Evolutionary conservation across 2,113 vertebrate species (phyloP), one percentile per base, ranked within the genome.

Genomic region (Albula glossodonta): DNA sequence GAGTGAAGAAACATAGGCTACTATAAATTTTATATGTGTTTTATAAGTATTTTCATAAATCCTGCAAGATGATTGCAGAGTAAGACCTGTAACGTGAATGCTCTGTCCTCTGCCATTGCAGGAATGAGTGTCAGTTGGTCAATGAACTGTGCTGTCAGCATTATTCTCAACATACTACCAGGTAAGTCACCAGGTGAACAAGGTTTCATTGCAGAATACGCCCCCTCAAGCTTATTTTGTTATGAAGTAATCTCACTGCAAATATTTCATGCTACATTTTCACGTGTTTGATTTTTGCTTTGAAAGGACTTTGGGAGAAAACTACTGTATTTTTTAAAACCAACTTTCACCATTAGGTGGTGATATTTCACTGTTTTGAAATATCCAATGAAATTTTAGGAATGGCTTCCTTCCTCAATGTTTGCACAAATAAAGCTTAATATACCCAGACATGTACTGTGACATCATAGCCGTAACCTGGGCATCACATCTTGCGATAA

Each of bases 111-210:
- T 85, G 22, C 70, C 51, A 84, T 87, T 84, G 80, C 83, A 96
- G 96, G 91, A 92, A 88, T 49, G 96, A 97, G 0, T 97, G 96
- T 22, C 91, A 94, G 0, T 48, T 96, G 57, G 96, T 97, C 91
- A 97, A 97, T 83, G 94, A 95, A 51, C 94, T 96, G 88, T 97
- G 96, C 83, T 96, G 95, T 85, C 91, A 85, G 4, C 91, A 96
- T 89, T 97, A 97, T 84, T 94, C 94, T 0, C 8, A 70, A 2
- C 96, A 92, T 82, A 2, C 85, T 48, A 93, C 87, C 80, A 96
- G 90, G 96, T 97, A 91, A 95, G 93, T 41, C 31, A 41, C 31
- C 31, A 31, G 7, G 5, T 19, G 41, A 13, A 2, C 11, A 83
- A 19, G 15, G 4, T 56, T 1, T 10, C 12, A 17, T 15, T 51